Evolutionary conservation across 64 coral and sea anemone genomes (phyloP).

Genomic region (Stichodactyla mertensii): DNA sequence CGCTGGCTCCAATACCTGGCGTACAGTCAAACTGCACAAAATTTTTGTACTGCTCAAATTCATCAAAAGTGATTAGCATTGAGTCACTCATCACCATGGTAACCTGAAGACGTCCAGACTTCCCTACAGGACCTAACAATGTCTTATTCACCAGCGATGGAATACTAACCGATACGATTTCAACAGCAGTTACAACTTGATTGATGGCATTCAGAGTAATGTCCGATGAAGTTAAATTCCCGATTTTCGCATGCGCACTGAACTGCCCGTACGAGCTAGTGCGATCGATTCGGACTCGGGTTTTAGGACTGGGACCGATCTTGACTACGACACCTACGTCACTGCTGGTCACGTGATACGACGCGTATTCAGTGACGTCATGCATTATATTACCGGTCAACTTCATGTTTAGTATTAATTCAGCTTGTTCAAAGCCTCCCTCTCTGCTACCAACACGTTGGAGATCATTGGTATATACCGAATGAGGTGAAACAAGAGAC

Average conservation of each 20-base stretch:
- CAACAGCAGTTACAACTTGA: background rate
- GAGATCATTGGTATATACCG: background rate
- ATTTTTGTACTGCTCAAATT: slow-evolving; percentile 21
- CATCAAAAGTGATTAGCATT: slow-evolving; percentile 25
- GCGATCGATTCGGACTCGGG: slow-evolving; percentile 8
- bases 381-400: slow-evolving; percentile 40
- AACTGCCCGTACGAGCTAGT: slow-evolving; percentile 25
- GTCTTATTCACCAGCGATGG: slow-evolving; percentile 8
- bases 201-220: background rate
- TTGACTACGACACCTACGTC: slow-evolving; percentile 36
- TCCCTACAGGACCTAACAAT: slow-evolving; percentile 24
- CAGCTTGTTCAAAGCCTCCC: slow-evolving; percentile 38
- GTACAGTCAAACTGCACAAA: slow-evolving; percentile 37
- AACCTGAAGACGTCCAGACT: slow-evolving; percentile 32
- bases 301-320: background rate
- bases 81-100: slow-evolving; percentile 43
- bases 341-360: slow-evolving; percentile 33
- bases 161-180: background rate
- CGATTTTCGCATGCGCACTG: background rate
- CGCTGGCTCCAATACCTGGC: background rate
- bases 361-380: slow-evolving; percentile 37
- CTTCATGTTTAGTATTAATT: slow-evolving; percentile 1
- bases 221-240: background rate
- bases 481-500: slow-evolving; percentile 11
- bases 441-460: slow-evolving; percentile 30